Evolutionary conservation across 2,797 vertebrate genomes (phyloP), one percentile per base, ranked within the genome.

Genomic region (Macroramphosus scolopax): DNA sequence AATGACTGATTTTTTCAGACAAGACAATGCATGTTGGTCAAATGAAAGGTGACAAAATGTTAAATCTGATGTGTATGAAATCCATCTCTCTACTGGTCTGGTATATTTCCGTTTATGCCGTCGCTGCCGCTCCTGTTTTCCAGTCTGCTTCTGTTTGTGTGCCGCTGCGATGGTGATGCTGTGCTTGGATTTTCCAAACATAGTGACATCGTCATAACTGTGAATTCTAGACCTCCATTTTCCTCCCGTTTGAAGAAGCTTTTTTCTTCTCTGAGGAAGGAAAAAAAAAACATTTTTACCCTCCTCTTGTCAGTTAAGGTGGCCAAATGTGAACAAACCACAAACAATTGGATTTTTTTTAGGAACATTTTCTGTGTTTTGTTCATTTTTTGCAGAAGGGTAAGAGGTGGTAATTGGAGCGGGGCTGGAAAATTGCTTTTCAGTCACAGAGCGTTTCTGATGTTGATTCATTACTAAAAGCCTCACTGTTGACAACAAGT

Each of bases 381-480:
- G 9, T 50, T 51, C 26, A 28, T 26, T 34, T 63, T 60, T 55
- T 25, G 28, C 45, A 55, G 38, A 38, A 43, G 41, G 61, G 44
- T 42, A 38, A 20, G 20, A 40, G 50, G 28, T 48, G 40, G 36
- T 73, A 74, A 68, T 63, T 68, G 51, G 61, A 65, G 39, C 16
- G 43, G 43, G 32, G 20, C 22, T 52, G 3, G 39, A 40, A 51
- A 69, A 75, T 70, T 69, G 69, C 44, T 68, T 68, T 72, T 65
- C 42, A 68, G 43, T 62, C 22, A 42, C 37, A 41, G n/a, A 47
- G 22, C 5, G 4, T 68, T 65, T 74, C 29, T 72, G 45, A 63
- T 55, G 47, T 45, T 45, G 59, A 57, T 72, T 64, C 15, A 63
- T 72, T 69, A 59, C 46, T 44, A 15, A 5, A 56, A 17, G 32